A percentile compares a stretch with the other conserved stretches of the same genome.
Conservation (phyloP, 1,140 invertebrate species). For the Hycleus phaleratus region DNA sequence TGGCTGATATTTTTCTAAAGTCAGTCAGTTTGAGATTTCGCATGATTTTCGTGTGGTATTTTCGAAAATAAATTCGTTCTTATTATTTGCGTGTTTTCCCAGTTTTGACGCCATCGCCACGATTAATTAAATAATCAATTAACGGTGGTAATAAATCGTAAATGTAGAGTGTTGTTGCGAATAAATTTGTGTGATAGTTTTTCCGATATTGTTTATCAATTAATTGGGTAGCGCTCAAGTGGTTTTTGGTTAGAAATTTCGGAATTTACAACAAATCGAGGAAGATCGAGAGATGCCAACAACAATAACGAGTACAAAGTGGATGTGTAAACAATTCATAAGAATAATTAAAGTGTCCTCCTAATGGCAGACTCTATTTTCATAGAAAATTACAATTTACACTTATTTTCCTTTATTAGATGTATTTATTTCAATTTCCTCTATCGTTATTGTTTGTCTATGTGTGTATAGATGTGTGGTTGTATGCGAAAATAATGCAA, state of each 20-base stretch:
- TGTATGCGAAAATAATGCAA: not conserved
- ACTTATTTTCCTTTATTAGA: no score
- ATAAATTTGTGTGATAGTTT: no score
- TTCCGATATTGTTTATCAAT: no score
- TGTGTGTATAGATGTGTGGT: no score
- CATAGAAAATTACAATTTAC: no score
- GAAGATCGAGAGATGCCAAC: not conserved
- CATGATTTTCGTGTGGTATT: not conserved
- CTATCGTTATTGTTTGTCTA: no score
- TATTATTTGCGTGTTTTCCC: not conserved
- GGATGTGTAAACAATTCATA: slow-evolving; percentile 9
- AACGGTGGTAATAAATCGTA: not conserved
- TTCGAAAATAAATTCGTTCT: slow-evolving; percentile 8
- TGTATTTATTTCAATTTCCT: no score
- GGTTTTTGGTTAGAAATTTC: no score
- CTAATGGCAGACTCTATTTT: slow-evolving; percentile 16
- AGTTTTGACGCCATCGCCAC: no score
- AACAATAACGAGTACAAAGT: slow-evolving; percentile 12
- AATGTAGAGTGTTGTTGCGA: not conserved
- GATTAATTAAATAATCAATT: not conserved
- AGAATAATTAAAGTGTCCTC: slow-evolving; percentile 16
- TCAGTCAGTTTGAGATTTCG: not conserved
- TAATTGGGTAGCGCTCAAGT: no score
- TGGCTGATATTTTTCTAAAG: slow-evolving; percentile 32
- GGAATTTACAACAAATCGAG: no score